Evolutionary conservation across 2,797 vertebrate genomes (phyloP).

Genomic region (Chrysocyon brachyurus): DNA sequence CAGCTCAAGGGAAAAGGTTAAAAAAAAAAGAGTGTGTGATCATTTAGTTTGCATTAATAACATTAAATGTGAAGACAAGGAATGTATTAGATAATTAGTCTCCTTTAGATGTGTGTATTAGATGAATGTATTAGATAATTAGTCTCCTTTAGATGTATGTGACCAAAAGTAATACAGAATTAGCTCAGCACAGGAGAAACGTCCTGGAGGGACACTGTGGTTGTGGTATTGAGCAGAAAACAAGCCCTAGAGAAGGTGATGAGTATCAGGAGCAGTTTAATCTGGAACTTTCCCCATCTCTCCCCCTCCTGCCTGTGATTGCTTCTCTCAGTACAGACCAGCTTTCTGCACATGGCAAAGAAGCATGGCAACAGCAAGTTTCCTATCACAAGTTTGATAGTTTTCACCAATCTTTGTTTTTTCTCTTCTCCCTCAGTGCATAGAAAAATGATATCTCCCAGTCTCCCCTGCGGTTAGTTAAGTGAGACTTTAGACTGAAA

Average conservation of each 20-base stretch:
- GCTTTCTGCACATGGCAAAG: background rate
- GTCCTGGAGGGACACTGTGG: background rate
- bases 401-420: background rate
- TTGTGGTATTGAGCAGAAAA: background rate
- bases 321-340: background rate
- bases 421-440: background rate
- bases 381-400: background rate
- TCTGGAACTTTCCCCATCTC: background rate
- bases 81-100: background rate
- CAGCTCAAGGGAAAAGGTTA: background rate
- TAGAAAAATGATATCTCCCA: background rate
- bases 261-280: background rate
- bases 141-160: background rate
- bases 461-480: background rate
- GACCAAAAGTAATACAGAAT: background rate
- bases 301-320: background rate
- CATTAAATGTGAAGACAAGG: background rate
- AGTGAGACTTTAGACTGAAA: background rate
- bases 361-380: background rate
- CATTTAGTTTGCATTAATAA: background rate
- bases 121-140: background rate
- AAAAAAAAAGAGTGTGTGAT: background rate
- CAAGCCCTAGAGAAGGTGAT: background rate
- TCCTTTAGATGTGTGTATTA: background rate
- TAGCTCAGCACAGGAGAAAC: background rate